Evolutionary conservation across 2,888 invertebrate species (phyloP), one percentile per base, ranked within the genome.

Genomic region (Nematopogon swammerdamellus): DNA sequence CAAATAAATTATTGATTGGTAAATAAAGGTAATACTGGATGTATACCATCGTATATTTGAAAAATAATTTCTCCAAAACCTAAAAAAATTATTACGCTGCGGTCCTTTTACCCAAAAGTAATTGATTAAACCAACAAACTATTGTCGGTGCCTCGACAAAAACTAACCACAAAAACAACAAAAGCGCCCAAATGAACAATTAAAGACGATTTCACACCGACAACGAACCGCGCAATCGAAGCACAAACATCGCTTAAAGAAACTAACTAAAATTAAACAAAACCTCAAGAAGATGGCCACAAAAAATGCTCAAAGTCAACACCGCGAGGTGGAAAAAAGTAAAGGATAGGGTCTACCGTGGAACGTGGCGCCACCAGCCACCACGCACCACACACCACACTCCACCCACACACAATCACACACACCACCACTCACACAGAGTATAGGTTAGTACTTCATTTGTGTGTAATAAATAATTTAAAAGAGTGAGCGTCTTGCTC

Each of bases 181-280:
- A 75, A 72, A 70, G 68, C 68, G 64, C 70, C 74, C 72, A 67
- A 68, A 70, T 70, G 69, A 70, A 65, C 71, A 72, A 79, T 79
- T 79, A 79, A 72, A 65, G 74, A 55, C 70, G 65, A 79, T 79
- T 79, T 79, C 79, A 79, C 79, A 76, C 75, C 65, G 71, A 72
- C 77, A 74, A 79, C 71, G 79, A 79, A 77, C 79, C 79, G 75
- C 73, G 70, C 76, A 79, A 79, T 79, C 73, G 74, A 71, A 77
- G 70, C 66, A 72, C 79, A 79, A 79, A 79, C 79, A 79, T 76
- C 77, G 74, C 77, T 74, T 77, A 36, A 8, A 36, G 36, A 36
- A 36, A 36, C 36, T 77, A 73, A 69, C 72, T 69, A 62, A 73
- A 72, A 77, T 77, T 79, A 79, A 65, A 66, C 67, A 68, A 74